Percentiles rank a stretch among this genome's conserved stretches.
Conservation (phyloP, 1,140 invertebrate species). For the Ridgeia piscesae region DNA sequence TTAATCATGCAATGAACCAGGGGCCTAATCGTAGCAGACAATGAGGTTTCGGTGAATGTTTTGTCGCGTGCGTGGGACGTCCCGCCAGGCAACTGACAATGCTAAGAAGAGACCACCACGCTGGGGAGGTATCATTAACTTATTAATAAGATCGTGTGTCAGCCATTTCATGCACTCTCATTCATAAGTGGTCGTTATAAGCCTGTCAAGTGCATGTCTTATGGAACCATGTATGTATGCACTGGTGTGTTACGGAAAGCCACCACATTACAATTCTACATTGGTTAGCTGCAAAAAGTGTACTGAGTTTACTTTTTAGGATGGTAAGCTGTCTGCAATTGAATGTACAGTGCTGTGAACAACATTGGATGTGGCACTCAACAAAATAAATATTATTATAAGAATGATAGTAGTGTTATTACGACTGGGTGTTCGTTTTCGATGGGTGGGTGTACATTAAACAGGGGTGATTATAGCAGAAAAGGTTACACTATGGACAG, state of each 20-base stretch:
- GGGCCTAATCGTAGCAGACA: background rate
- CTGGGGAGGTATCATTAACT: background rate
- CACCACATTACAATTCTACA: too few species aligned
- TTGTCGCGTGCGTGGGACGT: background rate
- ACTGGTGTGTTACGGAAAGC: background rate
- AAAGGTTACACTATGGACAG: background rate
- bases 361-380: background rate
- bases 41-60: background rate
- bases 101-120: background rate
- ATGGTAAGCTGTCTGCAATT: too few species aligned
- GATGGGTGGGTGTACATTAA: background rate
- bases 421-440: background rate
- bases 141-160: background rate
- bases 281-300: too few species aligned
- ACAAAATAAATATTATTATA: background rate
- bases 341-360: background rate
- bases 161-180: background rate
- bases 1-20: background rate
- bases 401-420: background rate
- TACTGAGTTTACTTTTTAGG: too few species aligned
- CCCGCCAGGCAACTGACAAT: background rate
- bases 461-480: background rate
- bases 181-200: background rate
- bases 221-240: too few species aligned
- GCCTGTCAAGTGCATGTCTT: background rate